A percentile compares a stretch with the other conserved stretches of the same genome.
phyloP scores from a whole-genome alignment of 2,888 invertebrate genomes.

The Pandemis corylana region DNA sequence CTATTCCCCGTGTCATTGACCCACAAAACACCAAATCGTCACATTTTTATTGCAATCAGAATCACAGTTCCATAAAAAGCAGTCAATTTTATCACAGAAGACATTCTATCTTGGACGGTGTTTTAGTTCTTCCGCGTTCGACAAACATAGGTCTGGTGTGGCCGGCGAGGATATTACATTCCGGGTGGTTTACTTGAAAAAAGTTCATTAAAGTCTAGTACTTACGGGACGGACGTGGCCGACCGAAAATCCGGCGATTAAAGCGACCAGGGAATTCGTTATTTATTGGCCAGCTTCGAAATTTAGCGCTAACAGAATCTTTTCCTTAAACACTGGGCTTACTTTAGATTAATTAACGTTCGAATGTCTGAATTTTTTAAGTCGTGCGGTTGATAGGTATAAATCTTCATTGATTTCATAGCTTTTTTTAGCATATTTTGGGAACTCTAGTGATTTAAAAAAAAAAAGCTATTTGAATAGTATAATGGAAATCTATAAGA shows the following conservation, averaged over 20 bases:
- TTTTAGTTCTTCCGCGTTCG: constrained; percentile 9
- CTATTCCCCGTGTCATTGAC: too few relatives aligned
- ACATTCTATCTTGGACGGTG: constrained; percentile 14
- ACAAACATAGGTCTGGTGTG: not conserved
- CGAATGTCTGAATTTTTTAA: not conserved
- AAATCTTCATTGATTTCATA: too few relatives aligned
- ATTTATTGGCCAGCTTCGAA: constrained; percentile 10
- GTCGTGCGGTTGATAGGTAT: too few relatives aligned
- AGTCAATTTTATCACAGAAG: not conserved
- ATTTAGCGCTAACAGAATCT: constrained; percentile 1
- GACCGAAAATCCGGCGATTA: constrained; percentile 12
- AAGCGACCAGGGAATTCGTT: constrained; percentile 8
- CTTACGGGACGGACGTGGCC: constrained; percentile 10
- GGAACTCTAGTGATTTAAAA: too few relatives aligned
- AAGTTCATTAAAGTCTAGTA: constrained; percentile 39
- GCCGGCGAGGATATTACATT: constrained; percentile 33
- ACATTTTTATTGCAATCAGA: not conserved
- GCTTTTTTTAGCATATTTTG: not conserved
- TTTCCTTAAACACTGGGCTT: constrained; percentile 1
- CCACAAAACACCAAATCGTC: not conserved
- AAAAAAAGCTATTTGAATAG: too few relatives aligned
- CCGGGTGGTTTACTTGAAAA: constrained; percentile 30
- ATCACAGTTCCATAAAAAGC: not conserved
- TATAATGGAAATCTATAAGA: too few relatives aligned
- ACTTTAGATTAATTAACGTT: not conserved